A percentile compares a stretch with the other conserved stretches of the same genome.
phyloP scores from a whole-genome alignment of 2,797 vertebrate genomes.

The Silurus lanzhouensis region DNA sequence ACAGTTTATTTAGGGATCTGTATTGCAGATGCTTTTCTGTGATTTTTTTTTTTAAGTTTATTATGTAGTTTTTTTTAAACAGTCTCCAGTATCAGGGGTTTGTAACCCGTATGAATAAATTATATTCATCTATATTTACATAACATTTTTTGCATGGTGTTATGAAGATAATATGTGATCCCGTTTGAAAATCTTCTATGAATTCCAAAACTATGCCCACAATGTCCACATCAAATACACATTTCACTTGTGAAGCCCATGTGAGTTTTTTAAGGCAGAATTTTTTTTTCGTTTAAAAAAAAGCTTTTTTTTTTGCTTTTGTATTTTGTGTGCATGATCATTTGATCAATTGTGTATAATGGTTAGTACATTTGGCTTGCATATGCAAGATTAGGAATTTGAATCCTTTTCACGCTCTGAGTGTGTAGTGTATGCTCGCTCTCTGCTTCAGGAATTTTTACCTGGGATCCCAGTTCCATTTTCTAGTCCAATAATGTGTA shows the following conservation, averaged over 20 bases:
- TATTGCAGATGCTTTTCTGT: not conserved
- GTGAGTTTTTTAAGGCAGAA: not conserved
- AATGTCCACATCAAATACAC: not conserved
- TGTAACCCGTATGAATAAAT: not conserved
- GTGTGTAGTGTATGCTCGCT: too few relatives aligned
- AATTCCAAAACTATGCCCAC: not conserved
- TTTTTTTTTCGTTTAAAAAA: not conserved
- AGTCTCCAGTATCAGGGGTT: not conserved
- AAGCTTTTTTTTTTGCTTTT: not conserved
- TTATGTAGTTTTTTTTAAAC: not conserved
- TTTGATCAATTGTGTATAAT: not conserved
- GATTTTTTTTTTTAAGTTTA: not conserved
- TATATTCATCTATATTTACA: too few relatives aligned
- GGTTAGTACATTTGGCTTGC: not conserved
- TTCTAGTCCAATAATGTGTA: too few relatives aligned
- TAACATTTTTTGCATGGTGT: not conserved
- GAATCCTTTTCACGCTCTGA: too few relatives aligned
- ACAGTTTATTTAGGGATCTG: not conserved
- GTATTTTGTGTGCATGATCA: not conserved
- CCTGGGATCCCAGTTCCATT: too few relatives aligned
- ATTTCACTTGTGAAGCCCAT: not conserved
- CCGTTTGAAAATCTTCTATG: not conserved
- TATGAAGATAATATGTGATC: not conserved
- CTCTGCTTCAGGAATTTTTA: too few relatives aligned
- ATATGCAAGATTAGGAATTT: too few relatives aligned